A percentile compares a stretch with the other conserved stretches of the same genome.
Evolutionary conservation across 1,140 invertebrate species (phyloP).

Genomic region (Drosophila mojavensis): DNA sequence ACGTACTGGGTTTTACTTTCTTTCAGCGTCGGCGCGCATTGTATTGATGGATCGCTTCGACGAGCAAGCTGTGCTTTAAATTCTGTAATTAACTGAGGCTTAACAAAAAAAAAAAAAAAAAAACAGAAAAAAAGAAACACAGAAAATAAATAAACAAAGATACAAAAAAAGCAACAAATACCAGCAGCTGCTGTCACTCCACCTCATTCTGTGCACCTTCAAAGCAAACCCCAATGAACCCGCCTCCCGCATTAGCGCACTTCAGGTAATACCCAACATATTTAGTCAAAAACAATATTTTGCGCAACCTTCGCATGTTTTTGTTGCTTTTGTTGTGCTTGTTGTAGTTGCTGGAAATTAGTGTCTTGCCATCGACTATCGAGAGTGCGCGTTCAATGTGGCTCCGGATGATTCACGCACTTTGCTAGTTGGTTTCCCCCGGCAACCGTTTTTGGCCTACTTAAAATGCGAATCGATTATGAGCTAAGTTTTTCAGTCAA

Average conservation of each 20-base stretch:
- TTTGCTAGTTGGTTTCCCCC: constrained; percentile 64
- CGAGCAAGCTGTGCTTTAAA: constrained; percentile 20
- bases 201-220: constrained; percentile 39
- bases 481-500: constrained; percentile 19
- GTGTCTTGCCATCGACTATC: constrained; percentile 30
- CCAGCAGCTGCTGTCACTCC: neutral
- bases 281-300: constrained; percentile 37
- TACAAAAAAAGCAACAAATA: neutral
- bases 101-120: neutral
- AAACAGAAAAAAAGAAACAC: no score
- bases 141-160: neutral
- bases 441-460: constrained; percentile 64
- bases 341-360: constrained; percentile 8
- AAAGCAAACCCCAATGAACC: constrained; percentile 48
- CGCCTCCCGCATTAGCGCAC: constrained; percentile 36
- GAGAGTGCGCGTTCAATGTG: constrained; percentile 39
- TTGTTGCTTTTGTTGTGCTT: constrained; percentile 5
- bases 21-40: constrained; percentile 51
- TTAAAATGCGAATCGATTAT: constrained; percentile 62
- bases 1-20: constrained; percentile 70
- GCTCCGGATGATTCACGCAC: constrained; percentile 57
- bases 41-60: constrained; percentile 30
- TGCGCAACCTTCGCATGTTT: constrained; percentile 64
- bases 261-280: constrained; percentile 61
- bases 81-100: constrained; percentile 43